phyloP scores from a whole-genome alignment of 2,113 vertebrate genomes.

The Marmota monax region DNA sequence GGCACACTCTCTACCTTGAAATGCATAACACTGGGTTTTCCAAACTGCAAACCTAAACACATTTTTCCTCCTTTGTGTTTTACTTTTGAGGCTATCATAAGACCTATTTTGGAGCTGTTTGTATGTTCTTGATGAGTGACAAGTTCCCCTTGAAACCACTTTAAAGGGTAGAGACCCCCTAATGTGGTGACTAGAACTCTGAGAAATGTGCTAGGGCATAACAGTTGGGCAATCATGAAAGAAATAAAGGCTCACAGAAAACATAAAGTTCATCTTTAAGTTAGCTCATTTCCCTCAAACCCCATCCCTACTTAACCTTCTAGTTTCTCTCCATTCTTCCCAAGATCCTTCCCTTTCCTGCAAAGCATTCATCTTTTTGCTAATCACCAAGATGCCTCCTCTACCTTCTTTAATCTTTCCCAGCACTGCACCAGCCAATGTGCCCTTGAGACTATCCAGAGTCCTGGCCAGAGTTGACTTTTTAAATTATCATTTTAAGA shows the following conservation, averaged over 20 bases:
- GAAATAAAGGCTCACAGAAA: background rate
- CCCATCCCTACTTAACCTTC: background rate
- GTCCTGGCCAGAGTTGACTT: background rate
- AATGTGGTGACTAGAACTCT: constrained; percentile 25
- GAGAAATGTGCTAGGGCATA: constrained; percentile 2
- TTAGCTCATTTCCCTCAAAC: background rate
- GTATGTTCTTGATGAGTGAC: constrained; percentile 4
- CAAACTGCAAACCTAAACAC: constrained; percentile 24
- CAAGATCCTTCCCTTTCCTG: background rate
- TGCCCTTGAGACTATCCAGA: background rate
- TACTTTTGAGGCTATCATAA: constrained; percentile 37
- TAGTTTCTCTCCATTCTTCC: background rate
- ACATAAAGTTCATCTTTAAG: constrained; percentile 7
- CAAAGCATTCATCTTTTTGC: background rate
- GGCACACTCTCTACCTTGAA: background rate
- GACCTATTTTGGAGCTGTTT: constrained; percentile 48
- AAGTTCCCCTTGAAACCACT: constrained; percentile 57
- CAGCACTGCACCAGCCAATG: background rate
- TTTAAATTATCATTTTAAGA: background rate
- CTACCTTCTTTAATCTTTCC: background rate
- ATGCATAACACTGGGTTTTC: constrained; percentile 6
- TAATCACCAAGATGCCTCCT: background rate
- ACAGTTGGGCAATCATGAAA: background rate
- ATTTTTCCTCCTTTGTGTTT: constrained; percentile 57
- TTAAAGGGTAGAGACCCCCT: constrained; percentile 45